Conservation (phyloP, 1,140 invertebrate species). For the Condylostylus longicornis region DNA sequence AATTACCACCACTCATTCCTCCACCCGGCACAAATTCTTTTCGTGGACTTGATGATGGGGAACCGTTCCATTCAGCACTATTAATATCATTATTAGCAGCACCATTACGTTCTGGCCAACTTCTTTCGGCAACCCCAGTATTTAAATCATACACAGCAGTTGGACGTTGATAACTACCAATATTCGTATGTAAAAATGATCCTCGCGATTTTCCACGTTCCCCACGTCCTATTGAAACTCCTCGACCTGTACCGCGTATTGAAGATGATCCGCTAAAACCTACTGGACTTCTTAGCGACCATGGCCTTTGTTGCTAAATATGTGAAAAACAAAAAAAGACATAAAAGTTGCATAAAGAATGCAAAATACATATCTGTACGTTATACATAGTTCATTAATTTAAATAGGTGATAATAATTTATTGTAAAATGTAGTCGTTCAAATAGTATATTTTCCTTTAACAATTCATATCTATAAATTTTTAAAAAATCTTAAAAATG, state of each 20-base stretch:
- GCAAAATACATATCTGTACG: too few relatives aligned
- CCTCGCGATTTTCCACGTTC: slow-evolving; percentile 36
- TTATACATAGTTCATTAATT: too few relatives aligned
- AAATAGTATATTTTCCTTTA: too few relatives aligned
- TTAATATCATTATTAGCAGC: slow-evolving; percentile 33
- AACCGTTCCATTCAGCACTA: slow-evolving; percentile 41
- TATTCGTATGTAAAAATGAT: slow-evolving; percentile 23
- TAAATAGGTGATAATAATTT: too few relatives aligned
- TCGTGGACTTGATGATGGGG: slow-evolving; percentile 38
- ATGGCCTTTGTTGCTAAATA: slow-evolving; percentile 30
- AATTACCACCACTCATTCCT: slow-evolving; percentile 41
- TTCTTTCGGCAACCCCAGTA: slow-evolving; percentile 20
- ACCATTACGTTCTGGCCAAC: slow-evolving; percentile 48
- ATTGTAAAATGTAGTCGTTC: too few relatives aligned
- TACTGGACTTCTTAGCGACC: slow-evolving; percentile 40
- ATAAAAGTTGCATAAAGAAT: too few relatives aligned
- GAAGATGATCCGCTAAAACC: slow-evolving; percentile 14
- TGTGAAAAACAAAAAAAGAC: neutral
- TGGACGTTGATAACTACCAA: slow-evolving; percentile 24
- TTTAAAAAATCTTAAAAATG: too few relatives aligned
- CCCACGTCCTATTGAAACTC: slow-evolving; percentile 39
- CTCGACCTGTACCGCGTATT: slow-evolving; percentile 35
- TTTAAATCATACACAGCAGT: slow-evolving; percentile 22
- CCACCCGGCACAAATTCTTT: slow-evolving; percentile 35
- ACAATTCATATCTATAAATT: too few relatives aligned